These are phyloP conservation scores for Riparia riparia DNA, from an alignment of 2,113 vertebrate species.

Conservation along the genomic window DNA sequence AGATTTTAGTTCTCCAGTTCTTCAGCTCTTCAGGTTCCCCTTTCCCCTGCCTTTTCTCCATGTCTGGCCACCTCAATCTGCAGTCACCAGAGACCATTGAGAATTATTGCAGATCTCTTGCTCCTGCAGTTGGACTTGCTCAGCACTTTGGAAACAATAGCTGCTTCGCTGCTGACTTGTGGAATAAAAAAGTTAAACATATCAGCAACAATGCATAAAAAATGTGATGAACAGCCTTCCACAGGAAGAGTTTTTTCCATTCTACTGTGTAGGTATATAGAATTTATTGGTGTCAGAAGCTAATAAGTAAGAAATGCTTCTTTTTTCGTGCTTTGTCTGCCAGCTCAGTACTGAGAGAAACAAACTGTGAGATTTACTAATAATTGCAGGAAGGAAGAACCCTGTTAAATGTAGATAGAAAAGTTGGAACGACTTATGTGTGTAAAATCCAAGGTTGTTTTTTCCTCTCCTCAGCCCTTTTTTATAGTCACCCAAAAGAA, in stretches of 20 bases:
- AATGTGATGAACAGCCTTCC: conserved; percentile 31
- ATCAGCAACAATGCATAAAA: conserved; percentile 50
- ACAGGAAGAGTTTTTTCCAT: conserved; percentile 21
- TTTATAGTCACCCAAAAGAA: not conserved
- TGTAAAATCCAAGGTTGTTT: conserved; percentile 3
- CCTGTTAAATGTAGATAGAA: conserved; percentile 43
- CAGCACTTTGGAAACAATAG: conserved; percentile 65
- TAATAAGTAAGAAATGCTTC: not conserved
- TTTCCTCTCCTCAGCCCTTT: not conserved
- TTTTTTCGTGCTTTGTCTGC: conserved; percentile 23
- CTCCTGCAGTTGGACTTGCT: not conserved
- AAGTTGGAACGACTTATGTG: not conserved
- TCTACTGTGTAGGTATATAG: not conserved
- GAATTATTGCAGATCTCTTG: not conserved
- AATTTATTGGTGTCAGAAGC: conserved; percentile 1
- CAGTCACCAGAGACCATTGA: not conserved
- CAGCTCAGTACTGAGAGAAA: not conserved
- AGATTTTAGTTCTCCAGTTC: not conserved
- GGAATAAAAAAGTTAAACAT: conserved; percentile 42
- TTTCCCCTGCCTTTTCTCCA: accelerated
- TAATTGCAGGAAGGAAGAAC: conserved; percentile 61
- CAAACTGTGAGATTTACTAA: conserved; percentile 1
- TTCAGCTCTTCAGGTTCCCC: not conserved
- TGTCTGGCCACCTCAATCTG: not conserved
- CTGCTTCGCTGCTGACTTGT: conserved; percentile 29